These are phyloP conservation scores for Phyllostomus hastatus DNA, from an alignment of 2,113 vertebrate genomes.

Conservation along the genomic window DNA sequence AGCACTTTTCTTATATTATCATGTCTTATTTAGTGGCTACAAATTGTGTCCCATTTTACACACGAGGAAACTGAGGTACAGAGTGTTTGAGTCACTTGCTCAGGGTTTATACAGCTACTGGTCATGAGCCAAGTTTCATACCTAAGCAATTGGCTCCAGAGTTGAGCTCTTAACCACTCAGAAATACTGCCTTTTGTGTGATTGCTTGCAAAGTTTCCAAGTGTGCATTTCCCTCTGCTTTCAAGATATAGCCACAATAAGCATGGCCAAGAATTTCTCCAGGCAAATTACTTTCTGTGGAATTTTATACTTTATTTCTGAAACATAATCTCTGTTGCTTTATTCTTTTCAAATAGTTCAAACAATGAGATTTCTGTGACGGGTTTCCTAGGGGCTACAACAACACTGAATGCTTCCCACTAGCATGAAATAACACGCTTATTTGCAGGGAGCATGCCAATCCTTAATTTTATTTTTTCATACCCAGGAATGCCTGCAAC, in stretches of 20 bases:
- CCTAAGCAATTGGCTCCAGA: neutral
- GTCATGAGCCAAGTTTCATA: neutral
- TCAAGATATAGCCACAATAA: neutral
- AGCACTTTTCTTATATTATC: neutral
- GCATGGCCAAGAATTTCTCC: neutral
- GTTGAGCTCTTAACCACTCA: neutral
- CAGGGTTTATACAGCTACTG: neutral
- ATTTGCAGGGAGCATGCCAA: neutral
- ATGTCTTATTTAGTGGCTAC: neutral
- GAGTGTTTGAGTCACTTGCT: neutral
- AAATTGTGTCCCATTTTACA: neutral
- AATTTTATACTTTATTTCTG: constrained; percentile 24
- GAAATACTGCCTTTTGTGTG: neutral
- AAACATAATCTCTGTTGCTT: constrained; percentile 2
- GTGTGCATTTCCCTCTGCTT: neutral
- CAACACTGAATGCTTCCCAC: neutral
- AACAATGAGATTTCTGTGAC: neutral
- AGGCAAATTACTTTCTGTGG: neutral
- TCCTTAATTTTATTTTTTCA: neutral
- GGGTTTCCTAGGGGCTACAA: neutral
- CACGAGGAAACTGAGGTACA: neutral
- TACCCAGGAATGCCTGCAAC: neutral
- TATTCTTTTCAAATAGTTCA: neutral
- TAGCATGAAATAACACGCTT: neutral
- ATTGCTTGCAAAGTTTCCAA: neutral